These are phyloP conservation scores for Poicephalus meyeri DNA, from an alignment of 2,113 vertebrate genomes.

Conservation along the genomic window DNA sequence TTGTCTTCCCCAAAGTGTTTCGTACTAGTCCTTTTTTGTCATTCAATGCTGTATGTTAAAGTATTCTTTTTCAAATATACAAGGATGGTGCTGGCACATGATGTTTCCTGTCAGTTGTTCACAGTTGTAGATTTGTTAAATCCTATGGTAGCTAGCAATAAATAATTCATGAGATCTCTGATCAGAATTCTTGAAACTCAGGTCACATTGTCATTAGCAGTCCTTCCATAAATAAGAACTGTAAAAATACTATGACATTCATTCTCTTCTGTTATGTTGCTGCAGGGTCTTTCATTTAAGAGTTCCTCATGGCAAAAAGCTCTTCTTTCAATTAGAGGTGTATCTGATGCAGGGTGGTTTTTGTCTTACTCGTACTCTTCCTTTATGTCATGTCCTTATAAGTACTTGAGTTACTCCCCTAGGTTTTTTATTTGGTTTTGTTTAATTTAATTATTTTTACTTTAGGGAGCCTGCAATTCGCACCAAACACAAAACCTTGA, in stretches of 20 bases:
- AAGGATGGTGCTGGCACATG: not conserved
- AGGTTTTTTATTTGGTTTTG: not conserved
- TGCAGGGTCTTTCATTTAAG: not conserved
- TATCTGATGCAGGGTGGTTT: not conserved
- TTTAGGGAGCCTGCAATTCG: not conserved
- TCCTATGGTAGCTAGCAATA: not conserved
- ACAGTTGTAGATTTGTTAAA: not conserved
- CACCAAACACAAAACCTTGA: not conserved
- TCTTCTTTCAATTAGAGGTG: not conserved
- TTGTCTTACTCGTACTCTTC: not conserved
- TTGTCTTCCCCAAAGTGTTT: not conserved
- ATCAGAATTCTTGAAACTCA: not conserved
- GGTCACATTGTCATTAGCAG: not conserved
- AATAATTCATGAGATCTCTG: not conserved
- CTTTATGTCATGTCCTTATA: not conserved
- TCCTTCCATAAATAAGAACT: not conserved
- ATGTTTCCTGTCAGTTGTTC: not conserved
- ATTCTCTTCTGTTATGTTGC: not conserved
- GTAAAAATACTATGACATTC: not conserved
- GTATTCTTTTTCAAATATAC: not conserved
- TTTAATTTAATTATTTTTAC: not conserved
- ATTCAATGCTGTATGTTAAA: not conserved
- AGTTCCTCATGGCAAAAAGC: not conserved
- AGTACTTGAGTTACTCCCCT: not conserved
- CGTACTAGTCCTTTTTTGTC: not conserved